Base-by-base conservation (phyloP, 2,113 vertebrate species). In the Phoxinus phoxinus region DNA sequence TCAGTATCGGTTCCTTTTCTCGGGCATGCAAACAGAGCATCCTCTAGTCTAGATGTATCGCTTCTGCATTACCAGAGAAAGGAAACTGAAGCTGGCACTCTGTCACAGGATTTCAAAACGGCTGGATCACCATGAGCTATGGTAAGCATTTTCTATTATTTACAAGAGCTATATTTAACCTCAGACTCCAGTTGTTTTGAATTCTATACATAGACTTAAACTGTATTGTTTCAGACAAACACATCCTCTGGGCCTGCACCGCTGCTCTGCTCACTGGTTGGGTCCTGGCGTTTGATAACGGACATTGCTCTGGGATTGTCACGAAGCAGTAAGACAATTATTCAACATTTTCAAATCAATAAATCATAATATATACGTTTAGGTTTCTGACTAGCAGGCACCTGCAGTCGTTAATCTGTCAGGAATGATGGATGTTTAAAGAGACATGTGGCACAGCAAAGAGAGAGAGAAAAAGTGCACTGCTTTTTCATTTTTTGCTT, bases 191-290 rank as follows among this genome's bases (percentile, higher is more conserved):
- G 30, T 71, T 71, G 32, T 71, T 69, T 37, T 37, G 9, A 71
- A 37, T 35, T 35, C 58, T 61, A 25, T 61, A 61, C 30, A 35
- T 19, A 69, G 32, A 21, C 12, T 27, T 48, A 25, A 74, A 48
- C n/a, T 48, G 13, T 25, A 41, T 9, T 63, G 41, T 65, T 81
- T 59, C 37, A 88, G 87, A 56, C 59, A 86, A 86, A 72, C 44
- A 35, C 21, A 8, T 84, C 15, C 15, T 88, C 59, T 84, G 76
- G 87, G 73, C 27, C 27, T 84, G 67, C 35, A 75, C 69, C 11
- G 25, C 59, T 48, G 81, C 53, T 80, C 46, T 86, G 46, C 23
- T 86, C 56, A 59, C 46, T 48, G 84, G 85, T 51, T 88, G 81
- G 81, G 85, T 86, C 65, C 8, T 86, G 15, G 80, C 84, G 3